phyloP scores from a whole-genome alignment of 1,140 invertebrate species.

The Hypothenemus hampei region DNA sequence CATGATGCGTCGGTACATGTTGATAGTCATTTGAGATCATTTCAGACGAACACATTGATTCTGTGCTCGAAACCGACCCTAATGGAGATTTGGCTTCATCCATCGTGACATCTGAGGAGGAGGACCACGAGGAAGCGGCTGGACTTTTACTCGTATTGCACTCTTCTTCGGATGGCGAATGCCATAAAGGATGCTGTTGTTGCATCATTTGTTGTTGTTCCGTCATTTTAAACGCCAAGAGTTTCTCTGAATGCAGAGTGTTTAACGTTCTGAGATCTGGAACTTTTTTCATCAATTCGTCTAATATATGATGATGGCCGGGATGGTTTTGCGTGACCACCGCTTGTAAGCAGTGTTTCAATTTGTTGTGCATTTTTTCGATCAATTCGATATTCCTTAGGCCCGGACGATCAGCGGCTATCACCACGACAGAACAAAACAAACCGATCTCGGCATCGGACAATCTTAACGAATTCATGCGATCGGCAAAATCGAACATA shows the following conservation, averaged over 20 bases:
- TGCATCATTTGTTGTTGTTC: constrained; percentile 76
- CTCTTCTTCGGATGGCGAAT: constrained; percentile 55
- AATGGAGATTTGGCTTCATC: constrained; percentile 79
- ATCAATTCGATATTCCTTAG: constrained; percentile 87
- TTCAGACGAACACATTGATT: constrained; percentile 62
- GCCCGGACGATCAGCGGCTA: constrained; percentile 89
- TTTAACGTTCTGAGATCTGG: constrained; percentile 92
- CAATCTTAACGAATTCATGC: constrained; percentile 83
- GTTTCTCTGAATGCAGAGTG: constrained; percentile 92
- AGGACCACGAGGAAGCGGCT: constrained; percentile 60
- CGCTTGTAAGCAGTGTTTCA: constrained; percentile 81
- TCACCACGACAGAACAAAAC: constrained; percentile 92
- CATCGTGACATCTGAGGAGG: constrained; percentile 60
- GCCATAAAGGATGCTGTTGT: constrained; percentile 59
- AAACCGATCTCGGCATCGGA: constrained; percentile 90
- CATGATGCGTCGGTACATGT: constrained; percentile 41
- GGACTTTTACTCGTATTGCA: constrained; percentile 52
- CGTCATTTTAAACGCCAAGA: constrained; percentile 88
- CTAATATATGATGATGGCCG: constrained; percentile 70
- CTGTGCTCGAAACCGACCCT: constrained; percentile 80
- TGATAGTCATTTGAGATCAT: constrained; percentile 60
- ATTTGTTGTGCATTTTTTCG: constrained; percentile 84
- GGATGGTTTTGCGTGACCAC: constrained; percentile 83
- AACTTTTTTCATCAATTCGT: constrained; percentile 88
- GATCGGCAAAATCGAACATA: constrained; percentile 95